Base-by-base conservation (phyloP, 2,113 vertebrate species). In the Prionailurus viverrinus region DNA sequence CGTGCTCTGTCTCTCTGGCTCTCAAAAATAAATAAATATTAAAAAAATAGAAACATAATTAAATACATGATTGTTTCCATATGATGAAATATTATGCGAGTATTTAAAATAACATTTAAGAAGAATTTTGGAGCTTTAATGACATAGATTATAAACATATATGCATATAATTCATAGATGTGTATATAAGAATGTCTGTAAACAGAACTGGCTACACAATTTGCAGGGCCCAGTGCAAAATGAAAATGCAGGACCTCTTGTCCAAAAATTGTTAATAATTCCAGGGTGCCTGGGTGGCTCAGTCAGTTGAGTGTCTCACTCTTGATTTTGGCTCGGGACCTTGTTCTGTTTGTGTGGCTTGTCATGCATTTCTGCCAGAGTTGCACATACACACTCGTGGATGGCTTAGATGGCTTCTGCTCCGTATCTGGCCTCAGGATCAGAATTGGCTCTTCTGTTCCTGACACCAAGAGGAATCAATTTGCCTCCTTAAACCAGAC, bases 211-310 rank as follows among this genome's bases (percentile, higher is more conserved):
- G 41, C 19, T 63, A 76, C n/a, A 48, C 76, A 76, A 81, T 71
- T 83, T 91, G 53, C 58, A 68, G 63, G 71, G 33, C 1, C 29
- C 14, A 71, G 23, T 84, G 11, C 21, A 74, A 91, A 89, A 79
- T 74, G 36, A 83, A 91, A 96, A 95, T 5, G 2, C 18, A 86
- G 18, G 12, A 33, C 1, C 13, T 3, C 51, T 89, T 80, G 11
- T 92, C 71, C 14, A 95, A 87, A 83, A 79, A 51, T 10, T 53
- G 65, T 93, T 71, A 83, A 71, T 48, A 85, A 96, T 80, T 80
- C n/a, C 18, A 84, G 55, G 55, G 55, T 58, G 16, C 55, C 58
- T 61, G 58, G 21, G 58, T 61, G 58, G 21, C 58, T 61, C 58
- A 61, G 58, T 61, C 21, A 21, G 58, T 61, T 61, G 58, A 61